Evolutionary conservation across 1,140 invertebrate species (phyloP).

Genomic region (Tribolium madens): DNA sequence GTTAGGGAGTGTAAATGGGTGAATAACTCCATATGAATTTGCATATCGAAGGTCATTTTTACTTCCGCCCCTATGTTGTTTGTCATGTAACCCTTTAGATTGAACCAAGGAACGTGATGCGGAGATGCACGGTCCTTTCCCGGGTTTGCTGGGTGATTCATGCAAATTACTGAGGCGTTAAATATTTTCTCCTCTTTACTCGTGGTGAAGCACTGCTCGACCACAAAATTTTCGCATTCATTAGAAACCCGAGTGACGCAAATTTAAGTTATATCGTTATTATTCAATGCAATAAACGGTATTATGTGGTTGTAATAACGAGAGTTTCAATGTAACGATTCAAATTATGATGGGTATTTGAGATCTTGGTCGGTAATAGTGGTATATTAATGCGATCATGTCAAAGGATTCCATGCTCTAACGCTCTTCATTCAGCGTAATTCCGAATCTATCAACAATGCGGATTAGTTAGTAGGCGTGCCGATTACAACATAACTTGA

Average conservation of each 20-base stretch:
- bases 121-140: constrained; percentile 43
- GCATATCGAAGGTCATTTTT: constrained; percentile 63
- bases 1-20: constrained; percentile 61
- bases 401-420: constrained; percentile 51
- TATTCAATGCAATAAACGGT: constrained; percentile 47
- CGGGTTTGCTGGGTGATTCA: constrained; percentile 29
- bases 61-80: constrained; percentile 64
- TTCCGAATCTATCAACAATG: constrained; percentile 48
- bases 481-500: constrained; percentile 12
- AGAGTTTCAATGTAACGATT: constrained; percentile 41
- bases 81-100: constrained; percentile 63
- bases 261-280: constrained; percentile 48
- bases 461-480: constrained; percentile 37
- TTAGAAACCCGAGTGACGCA: constrained; percentile 5
- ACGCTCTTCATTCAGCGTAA: constrained; percentile 42
- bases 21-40: constrained; percentile 63
- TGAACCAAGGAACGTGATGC: constrained; percentile 56
- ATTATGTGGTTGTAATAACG: constrained; percentile 42
- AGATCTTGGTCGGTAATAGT: constrained; percentile 44
- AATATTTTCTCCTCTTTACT: constrained; percentile 41
- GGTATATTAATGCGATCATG: constrained; percentile 47
- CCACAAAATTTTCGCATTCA: constrained; percentile 25
- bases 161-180: constrained; percentile 41
- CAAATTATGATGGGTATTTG: constrained; percentile 47
- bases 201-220: constrained; percentile 3